These are phyloP conservation scores for Pangasius krempfi DNA, from an alignment of 2,797 vertebrate genomes.

Conservation along the genomic window DNA sequence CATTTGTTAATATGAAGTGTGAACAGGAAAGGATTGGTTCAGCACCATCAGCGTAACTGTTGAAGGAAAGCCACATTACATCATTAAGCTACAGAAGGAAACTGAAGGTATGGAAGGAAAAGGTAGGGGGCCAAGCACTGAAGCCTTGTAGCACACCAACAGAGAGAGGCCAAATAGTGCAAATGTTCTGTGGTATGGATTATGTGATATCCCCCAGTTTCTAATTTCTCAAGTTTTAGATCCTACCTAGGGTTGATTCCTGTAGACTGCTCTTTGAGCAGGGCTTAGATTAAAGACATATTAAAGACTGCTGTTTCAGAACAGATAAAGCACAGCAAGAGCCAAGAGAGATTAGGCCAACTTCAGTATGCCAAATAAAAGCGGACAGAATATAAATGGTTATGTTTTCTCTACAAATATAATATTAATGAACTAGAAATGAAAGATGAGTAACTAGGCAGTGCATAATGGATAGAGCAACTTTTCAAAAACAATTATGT, in stretches of 20 bases:
- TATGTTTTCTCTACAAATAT: neutral
- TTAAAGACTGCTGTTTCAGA: neutral
- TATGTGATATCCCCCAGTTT: neutral
- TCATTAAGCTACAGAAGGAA: neutral
- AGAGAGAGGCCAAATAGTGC: neutral
- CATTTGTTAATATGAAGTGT: neutral
- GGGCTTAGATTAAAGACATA: neutral
- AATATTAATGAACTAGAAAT: neutral
- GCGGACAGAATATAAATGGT: neutral
- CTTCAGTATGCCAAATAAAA: neutral
- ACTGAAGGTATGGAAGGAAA: neutral
- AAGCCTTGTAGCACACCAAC: neutral
- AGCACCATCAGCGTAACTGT: neutral
- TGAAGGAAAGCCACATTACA: neutral
- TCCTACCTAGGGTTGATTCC: neutral
- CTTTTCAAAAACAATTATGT: neutral
- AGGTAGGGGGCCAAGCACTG: neutral
- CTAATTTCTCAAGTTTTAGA: neutral
- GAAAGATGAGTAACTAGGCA: neutral
- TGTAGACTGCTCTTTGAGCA: neutral
- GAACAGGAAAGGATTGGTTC: neutral
- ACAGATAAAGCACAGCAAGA: neutral
- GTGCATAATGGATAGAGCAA: neutral
- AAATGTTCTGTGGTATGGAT: neutral
- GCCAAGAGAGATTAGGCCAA: neutral